phyloP scores from a whole-genome alignment of 2,888 invertebrate species.

The Cerastoderma edule region DNA sequence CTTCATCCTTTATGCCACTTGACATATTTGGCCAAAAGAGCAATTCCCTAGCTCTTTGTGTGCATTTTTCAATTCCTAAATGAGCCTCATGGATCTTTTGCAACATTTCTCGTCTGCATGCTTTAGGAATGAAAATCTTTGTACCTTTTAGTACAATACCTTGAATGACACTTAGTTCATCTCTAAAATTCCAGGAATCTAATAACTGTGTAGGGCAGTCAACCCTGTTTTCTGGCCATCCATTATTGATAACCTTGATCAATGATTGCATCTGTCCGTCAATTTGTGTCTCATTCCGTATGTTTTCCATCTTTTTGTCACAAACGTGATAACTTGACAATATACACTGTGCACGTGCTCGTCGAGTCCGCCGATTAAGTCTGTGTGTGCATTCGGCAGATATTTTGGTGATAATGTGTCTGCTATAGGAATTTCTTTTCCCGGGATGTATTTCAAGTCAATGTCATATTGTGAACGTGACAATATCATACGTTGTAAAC shows the following conservation, averaged over 20 bases:
- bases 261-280: conserved; percentile 38
- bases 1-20: too few relatives aligned
- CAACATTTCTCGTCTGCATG: conserved; percentile 27
- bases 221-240: conserved; percentile 44
- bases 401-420: conserved; percentile 24
- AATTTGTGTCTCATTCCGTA: too few relatives aligned
- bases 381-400: background rate
- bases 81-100: too few relatives aligned
- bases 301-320: background rate
- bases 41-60: too few relatives aligned
- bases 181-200: conserved; percentile 40
- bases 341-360: background rate
- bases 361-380: too few relatives aligned
- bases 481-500: conserved; percentile 47
- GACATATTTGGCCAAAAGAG: too few relatives aligned
- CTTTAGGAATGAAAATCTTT: conserved; percentile 33
- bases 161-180: conserved; percentile 41
- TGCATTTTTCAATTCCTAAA: too few relatives aligned
- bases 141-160: conserved; percentile 48
- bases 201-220: conserved; percentile 29
- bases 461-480: conserved; percentile 33
- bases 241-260: conserved; percentile 29
- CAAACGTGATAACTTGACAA: background rate
- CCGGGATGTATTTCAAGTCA: too few relatives aligned
- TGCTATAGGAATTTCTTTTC: conserved; percentile 44